A percentile compares a stretch with the other conserved stretches of the same genome.
Evolutionary conservation across 2,888 invertebrate genomes (phyloP).

Genomic region (Oconnorella tubifera): DNA sequence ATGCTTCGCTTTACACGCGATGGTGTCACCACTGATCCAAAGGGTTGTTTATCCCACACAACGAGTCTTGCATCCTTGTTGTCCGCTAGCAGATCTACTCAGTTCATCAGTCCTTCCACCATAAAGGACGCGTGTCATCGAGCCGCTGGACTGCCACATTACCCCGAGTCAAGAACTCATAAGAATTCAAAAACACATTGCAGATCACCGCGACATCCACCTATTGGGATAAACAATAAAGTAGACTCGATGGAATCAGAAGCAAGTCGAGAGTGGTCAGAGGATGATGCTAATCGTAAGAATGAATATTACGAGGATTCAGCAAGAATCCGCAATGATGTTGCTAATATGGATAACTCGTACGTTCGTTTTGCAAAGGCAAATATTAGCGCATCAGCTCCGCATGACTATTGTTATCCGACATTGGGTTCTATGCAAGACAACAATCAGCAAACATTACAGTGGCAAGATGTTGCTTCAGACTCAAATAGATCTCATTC

Average conservation of each 20-base stretch:
- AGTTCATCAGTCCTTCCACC: not conserved
- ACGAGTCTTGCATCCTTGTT: slow-evolving; percentile 2
- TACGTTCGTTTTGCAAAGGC: slow-evolving; percentile 25
- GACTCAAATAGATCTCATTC: not conserved
- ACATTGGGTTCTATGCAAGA: slow-evolving; percentile 8
- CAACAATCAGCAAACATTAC: not conserved
- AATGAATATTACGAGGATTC: not conserved
- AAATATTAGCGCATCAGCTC: not conserved
- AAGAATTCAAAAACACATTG: too few relatives aligned
- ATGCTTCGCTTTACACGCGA: not conserved
- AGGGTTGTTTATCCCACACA: slow-evolving; percentile 5
- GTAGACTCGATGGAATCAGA: slow-evolving; percentile 1
- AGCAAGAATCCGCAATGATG: not conserved
- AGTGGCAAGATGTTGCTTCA: too few relatives aligned
- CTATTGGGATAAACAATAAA: not conserved
- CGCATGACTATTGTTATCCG: slow-evolving; percentile 29
- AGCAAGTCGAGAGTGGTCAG: not conserved
- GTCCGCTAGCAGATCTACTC: not conserved
- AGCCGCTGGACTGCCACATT: slow-evolving; percentile 1
- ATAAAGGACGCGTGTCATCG: not conserved
- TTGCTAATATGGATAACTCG: slow-evolving; percentile 14
- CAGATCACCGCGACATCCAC: too few relatives aligned
- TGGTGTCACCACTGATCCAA: not conserved
- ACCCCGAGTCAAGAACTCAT: not conserved
- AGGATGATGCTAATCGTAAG: slow-evolving; percentile 3